phyloP scores from a whole-genome alignment of 2,113 vertebrate genomes.

The Colaptes auratus region DNA sequence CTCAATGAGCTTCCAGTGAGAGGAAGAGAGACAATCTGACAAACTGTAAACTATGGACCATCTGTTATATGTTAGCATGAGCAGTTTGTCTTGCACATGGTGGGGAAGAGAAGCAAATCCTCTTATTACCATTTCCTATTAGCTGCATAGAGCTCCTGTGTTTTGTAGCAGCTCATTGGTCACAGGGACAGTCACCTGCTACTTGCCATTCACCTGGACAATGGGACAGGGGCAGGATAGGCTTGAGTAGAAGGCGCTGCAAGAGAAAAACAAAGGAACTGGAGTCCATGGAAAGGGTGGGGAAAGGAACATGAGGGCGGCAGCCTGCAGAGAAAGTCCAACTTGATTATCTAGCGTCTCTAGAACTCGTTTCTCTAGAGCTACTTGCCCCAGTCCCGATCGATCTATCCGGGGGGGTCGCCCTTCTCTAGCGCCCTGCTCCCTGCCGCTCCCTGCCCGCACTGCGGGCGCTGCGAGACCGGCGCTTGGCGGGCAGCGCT shows the following conservation, averaged over 20 bases:
- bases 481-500: not conserved
- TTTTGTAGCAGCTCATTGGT: not conserved
- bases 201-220: not conserved
- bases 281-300: not conserved
- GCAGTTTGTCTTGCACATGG: not conserved
- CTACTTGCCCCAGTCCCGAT: not conserved
- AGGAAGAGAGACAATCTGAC: not conserved
- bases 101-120: not conserved
- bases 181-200: not conserved
- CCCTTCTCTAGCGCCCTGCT: not conserved
- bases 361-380: constrained; percentile 4
- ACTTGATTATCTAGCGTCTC: not conserved
- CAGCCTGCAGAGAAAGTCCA: not conserved
- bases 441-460: not conserved
- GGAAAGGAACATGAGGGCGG: not conserved
- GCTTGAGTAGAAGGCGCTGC: not conserved
- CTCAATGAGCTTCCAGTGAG: not conserved
- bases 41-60: not conserved
- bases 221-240: not conserved
- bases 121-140: not conserved
- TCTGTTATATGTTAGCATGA: not conserved
- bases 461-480: not conserved
- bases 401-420: not conserved
- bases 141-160: not conserved
- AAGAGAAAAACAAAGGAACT: not conserved